phyloP scores from a whole-genome alignment of 2,888 invertebrate species.

The Tetramorium bicarinatum region DNA sequence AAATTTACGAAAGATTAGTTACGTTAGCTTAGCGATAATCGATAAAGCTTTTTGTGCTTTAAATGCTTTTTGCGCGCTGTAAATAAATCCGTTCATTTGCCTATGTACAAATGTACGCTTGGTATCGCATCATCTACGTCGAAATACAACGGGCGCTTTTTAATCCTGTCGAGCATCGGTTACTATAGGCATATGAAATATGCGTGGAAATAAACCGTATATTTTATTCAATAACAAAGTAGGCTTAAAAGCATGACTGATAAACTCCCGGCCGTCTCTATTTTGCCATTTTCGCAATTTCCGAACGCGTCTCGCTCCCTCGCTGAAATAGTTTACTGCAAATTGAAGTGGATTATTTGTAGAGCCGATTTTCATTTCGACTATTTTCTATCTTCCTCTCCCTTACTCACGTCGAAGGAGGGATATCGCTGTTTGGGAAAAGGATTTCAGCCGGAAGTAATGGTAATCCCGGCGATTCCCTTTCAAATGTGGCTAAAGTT shows the following conservation, averaged over 20 bases:
- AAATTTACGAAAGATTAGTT: slow-evolving; percentile 19
- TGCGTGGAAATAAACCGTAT: slow-evolving; percentile 22
- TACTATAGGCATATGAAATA: slow-evolving; percentile 39
- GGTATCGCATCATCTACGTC: not conserved
- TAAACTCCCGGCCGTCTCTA: slow-evolving; percentile 48
- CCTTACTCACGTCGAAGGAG: slow-evolving; percentile 52
- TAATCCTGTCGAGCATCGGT: slow-evolving; percentile 6
- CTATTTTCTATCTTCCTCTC: slow-evolving; percentile 10
- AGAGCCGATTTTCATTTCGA: slow-evolving; percentile 76
- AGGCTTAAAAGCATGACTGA: slow-evolving; percentile 53
- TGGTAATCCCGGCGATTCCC: slow-evolving; percentile 83
- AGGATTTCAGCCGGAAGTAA: slow-evolving; percentile 83
- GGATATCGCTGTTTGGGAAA: slow-evolving; percentile 78
- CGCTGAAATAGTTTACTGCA: slow-evolving; percentile 81
- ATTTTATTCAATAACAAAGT: slow-evolving; percentile 64
- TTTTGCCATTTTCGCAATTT: slow-evolving; percentile 32
- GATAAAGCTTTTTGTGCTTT: not conserved
- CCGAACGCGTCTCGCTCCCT: not conserved
- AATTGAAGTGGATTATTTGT: slow-evolving; percentile 84
- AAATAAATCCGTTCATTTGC: slow-evolving; percentile 13
- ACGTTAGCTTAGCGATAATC: not conserved
- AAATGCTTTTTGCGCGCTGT: not conserved
- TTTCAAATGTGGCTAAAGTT: slow-evolving; percentile 80
- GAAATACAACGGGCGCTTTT: slow-evolving; percentile 1
- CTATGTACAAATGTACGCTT: not conserved